Evolutionary conservation across 1,140 invertebrate genomes (phyloP), one percentile per base, ranked within the genome.

Genomic region (Diabrotica virgifera): DNA sequence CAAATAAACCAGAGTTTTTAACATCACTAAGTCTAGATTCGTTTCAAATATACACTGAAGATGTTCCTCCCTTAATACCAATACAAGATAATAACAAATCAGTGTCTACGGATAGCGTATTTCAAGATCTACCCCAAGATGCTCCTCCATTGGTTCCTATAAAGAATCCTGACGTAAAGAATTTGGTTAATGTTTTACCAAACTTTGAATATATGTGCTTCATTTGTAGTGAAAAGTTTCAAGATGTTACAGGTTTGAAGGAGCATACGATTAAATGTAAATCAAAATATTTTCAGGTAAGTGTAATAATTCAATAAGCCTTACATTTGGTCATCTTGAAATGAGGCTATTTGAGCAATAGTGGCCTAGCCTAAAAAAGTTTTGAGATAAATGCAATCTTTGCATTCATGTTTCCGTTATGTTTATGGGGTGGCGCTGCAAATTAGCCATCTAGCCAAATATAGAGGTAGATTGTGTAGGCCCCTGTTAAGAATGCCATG

Each of bases 71-170:
- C 24, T 24, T 24, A 24, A 24, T 24, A 24, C 24, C 73, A 36
- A 55, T 74, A 12, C 59, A 52, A 40, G 57, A 58, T 63, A 40
- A 52, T 7, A 62, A 64, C 37, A 69, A 66, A 60, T 52, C 38
- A n/a, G 60, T 36, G 7, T 50, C 58, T 59, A 37, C n/a, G 2
- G 36, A 69, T 6, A 59, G 10, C n/a, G 46, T 61, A 37, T 11
- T 59, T 40, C 12, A 60, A 61, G 51, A 52, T 10, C 46, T 71
- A 13, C 66, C 67, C 35, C 9, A 72, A 65, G 70, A 72, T 59
- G 38, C 72, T 50, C 74, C 74, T n/a, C 74, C 74, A 13, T 53
- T 76, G 59, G 50, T 74, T n/a, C 74, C 73, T 11, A 68, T 76
- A 36, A 76, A 24, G 24, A 72, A 62, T 63, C 71, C 5, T 14